These are phyloP conservation scores for Pimpla rufipes DNA, from an alignment of 2,888 invertebrate species.

Conservation along the genomic window DNA sequence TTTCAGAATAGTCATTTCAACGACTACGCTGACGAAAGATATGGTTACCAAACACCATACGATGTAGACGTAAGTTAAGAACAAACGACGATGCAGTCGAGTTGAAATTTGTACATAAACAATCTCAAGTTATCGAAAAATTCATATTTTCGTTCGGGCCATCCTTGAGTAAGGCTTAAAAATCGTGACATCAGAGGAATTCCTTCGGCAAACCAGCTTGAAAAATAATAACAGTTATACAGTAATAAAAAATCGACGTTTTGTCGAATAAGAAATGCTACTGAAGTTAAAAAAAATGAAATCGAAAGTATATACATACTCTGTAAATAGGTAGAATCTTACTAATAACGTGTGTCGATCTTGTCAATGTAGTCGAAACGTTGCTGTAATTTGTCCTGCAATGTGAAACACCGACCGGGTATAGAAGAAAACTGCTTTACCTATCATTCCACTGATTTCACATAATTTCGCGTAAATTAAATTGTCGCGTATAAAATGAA, in stretches of 20 bases:
- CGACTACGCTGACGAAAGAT: neutral
- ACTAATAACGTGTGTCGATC: slow-evolving; percentile 24
- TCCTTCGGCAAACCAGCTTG: neutral
- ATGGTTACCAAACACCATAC: neutral
- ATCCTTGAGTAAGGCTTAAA: neutral
- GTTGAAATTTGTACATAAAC: slow-evolving; percentile 26
- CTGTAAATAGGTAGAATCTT: slow-evolving; percentile 54
- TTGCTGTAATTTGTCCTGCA: neutral
- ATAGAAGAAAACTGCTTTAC: neutral
- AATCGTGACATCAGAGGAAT: neutral
- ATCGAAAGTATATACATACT: slow-evolving; percentile 24
- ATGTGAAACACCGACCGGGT: neutral
- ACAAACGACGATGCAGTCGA: neutral
- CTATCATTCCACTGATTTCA: neutral
- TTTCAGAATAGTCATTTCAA: neutral
- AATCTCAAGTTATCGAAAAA: neutral
- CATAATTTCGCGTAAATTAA: neutral
- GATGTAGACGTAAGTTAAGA: neutral
- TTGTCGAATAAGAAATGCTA: neutral
- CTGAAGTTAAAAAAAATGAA: neutral
- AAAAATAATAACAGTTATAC: neutral
- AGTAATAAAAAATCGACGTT: slow-evolving; percentile 17
- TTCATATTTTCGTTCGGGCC: too few relatives aligned
- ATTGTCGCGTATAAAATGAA: too few relatives aligned
- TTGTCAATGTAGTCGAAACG: slow-evolving; percentile 32